Base-by-base conservation (phyloP, 2,888 invertebrate genomes). In the Machimus rusticus region DNA sequence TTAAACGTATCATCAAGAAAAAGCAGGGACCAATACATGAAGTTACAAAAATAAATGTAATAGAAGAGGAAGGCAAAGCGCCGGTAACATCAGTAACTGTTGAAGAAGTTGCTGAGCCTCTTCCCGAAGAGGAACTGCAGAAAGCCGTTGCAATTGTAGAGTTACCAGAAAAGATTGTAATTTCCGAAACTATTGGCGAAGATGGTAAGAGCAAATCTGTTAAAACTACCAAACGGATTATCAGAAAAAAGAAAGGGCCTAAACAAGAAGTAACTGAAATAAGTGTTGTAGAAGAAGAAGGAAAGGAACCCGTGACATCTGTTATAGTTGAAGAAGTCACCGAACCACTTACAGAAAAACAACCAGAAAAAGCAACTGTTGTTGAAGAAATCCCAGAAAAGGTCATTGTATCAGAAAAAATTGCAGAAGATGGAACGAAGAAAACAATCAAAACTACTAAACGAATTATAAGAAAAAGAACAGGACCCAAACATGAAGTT, bases 141-240 rank as follows among this genome's bases (percentile, higher is more conserved):
- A 23, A 46, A 39, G 88, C 90, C 5, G 89, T 89, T 78, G 92
- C 92, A 88, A 16, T 84, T 19, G 86, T 57, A 19, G 78, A 86
- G 12, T 43, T 88, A 84, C 89, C 89, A 81, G 91, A 90, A 89
- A 90, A 92, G 86, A 91, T 92, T 0, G 91, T 92, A 82, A 90
- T 93, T 2, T 92, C 92, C 0, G 93, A 94, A 90, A 92, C 93
- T 28, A 87, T 90, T 1, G 93, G 93, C 0, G 89, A 90, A 51
- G 91, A 91, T 87, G 92, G 91, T n/a, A 91, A 90, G 86, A 92
- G 93, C 0, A 92, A 91, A 87, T 89, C 89, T 74, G 89, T 87
- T 85, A 90, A 90, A 16, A 90, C 90, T 19, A 91, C 91, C 77
- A 92, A 91, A 57, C 90, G 92, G 23, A 91, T 90, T 5, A 91